Evolutionary conservation across 2,888 invertebrate species (phyloP).

Genomic region (Disparrhopalites patrizii): DNA sequence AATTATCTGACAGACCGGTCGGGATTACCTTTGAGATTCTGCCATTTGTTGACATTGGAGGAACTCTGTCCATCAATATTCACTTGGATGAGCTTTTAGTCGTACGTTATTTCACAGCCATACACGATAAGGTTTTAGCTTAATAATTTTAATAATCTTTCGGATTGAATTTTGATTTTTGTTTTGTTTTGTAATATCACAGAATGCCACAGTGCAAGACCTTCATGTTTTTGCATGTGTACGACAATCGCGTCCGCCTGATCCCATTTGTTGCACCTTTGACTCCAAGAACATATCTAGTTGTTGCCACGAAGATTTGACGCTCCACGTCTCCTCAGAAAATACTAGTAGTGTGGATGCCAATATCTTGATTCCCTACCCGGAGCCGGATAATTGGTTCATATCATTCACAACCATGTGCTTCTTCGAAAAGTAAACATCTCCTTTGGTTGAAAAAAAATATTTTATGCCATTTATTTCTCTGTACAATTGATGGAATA

Average conservation of each 20-base stretch:
- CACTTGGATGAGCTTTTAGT: conserved; percentile 52
- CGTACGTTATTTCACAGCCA: no score
- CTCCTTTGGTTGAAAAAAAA: not conserved
- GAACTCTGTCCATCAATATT: conserved; percentile 53
- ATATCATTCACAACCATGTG: conserved; percentile 53
- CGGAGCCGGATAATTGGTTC: conserved; percentile 55
- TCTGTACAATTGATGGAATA: conserved; percentile 11
- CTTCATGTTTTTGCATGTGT: conserved; percentile 51
- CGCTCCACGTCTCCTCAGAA: conserved; percentile 45
- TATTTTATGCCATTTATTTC: conserved; percentile 6
- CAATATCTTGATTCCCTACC: conserved; percentile 54
- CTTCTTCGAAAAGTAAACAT: conserved; percentile 50
- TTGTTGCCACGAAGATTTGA: conserved; percentile 44
- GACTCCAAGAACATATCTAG: conserved; percentile 35
- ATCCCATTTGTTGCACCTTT: conserved; percentile 35
- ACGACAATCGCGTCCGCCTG: conserved; percentile 46
- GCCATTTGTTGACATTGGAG: conserved; percentile 55
- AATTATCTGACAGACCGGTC: conserved; percentile 52
- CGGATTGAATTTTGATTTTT: not conserved
- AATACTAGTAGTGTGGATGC: conserved; percentile 42
- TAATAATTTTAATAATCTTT: not conserved
- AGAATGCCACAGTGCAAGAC: conserved; percentile 49
- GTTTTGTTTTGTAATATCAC: conserved; percentile 30
- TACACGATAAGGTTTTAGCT: not conserved
- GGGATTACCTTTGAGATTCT: conserved; percentile 53